Base-by-base conservation (phyloP, 2,888 invertebrate genomes). In the Eupithecia subfuscata region DNA sequence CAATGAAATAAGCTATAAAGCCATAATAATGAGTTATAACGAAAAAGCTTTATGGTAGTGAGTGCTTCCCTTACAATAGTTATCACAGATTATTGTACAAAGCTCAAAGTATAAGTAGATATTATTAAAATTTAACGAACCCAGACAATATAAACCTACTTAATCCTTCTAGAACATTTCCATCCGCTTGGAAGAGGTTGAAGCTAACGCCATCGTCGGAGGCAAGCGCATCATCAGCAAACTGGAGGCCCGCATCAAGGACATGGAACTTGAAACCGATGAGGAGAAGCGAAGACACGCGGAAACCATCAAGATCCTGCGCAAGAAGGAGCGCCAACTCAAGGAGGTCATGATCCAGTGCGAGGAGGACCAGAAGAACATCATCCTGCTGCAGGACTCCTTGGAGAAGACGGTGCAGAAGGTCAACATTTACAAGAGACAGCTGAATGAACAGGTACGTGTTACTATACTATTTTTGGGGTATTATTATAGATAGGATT, bases 201-300 rank as follows among this genome's bases (percentile, higher is more conserved):
- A 99, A 93, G 97, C 99, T 86, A 99, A 99, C 89, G 99, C 99
- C 80, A 98, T 99, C 87, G 98, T 99, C 85, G 99, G 99, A 88
- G 98, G 98, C 90, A 99, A 97, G 95, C 97, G 99, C 86, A 98
- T 99, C 95, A 99, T 99, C 96, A 98, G 98, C 96, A 99, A 99
- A 96, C 96, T 99, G 91, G 99, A 99, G 94, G 97, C 98, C 84
- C 96, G 97, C 96, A 97, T 99, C 87, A 98, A 98, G 89, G 99
- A 99, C 89, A 95, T 99, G 94, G 99, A 99, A 94, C 95, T 98
- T 85, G 99, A 99, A 94, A 95, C 98, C 84, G 99, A 99, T 89
- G 99, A 99, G 93, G 99, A 99, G 95, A 98, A 98, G 96, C 97
- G 99, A 91, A 97, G 99, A 91, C 99, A 99, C 95, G 97, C 98